Conservation (phyloP, 2,797 vertebrate species). For the Hypotaenidia okinawae region DNA sequence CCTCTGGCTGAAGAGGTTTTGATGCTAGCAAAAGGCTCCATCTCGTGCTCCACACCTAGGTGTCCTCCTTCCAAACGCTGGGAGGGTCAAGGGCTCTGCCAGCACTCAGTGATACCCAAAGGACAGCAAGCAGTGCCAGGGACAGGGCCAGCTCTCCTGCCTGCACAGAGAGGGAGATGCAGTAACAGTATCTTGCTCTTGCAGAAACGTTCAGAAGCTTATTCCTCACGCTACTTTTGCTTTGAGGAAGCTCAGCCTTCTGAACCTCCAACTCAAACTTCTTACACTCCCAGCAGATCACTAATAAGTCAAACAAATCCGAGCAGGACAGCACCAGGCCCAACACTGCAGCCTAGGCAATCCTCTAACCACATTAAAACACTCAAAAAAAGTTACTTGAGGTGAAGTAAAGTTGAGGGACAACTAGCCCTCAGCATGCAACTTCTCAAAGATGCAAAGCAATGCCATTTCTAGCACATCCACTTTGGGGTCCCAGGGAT, state of each 20-base stretch:
- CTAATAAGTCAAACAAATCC: not conserved
- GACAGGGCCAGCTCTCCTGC: accelerated
- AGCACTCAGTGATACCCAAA: not conserved
- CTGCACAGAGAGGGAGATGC: accelerated
- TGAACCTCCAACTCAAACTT: not conserved
- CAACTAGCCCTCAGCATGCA: not conserved
- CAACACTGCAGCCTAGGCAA: not conserved
- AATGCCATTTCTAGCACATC: not conserved
- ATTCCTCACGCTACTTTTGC: not conserved
- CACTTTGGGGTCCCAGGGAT: not conserved
- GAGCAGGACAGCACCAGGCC: not conserved
- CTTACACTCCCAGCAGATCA: not conserved
- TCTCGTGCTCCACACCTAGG: accelerated
- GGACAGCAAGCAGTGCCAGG: accelerated
- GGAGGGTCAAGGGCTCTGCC: not conserved
- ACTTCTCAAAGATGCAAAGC: not conserved
- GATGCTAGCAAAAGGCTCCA: not conserved
- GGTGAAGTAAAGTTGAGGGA: not conserved
- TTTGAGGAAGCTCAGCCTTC: not conserved
- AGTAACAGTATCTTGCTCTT: not conserved
- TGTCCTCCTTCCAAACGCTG: not conserved
- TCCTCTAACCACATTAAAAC: not conserved
- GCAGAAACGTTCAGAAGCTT: not conserved
- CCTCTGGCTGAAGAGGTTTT: not conserved
- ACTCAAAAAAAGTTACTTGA: not conserved